Conservation (phyloP, 2,113 vertebrate species). For the Toxotes jaculatrix region DNA sequence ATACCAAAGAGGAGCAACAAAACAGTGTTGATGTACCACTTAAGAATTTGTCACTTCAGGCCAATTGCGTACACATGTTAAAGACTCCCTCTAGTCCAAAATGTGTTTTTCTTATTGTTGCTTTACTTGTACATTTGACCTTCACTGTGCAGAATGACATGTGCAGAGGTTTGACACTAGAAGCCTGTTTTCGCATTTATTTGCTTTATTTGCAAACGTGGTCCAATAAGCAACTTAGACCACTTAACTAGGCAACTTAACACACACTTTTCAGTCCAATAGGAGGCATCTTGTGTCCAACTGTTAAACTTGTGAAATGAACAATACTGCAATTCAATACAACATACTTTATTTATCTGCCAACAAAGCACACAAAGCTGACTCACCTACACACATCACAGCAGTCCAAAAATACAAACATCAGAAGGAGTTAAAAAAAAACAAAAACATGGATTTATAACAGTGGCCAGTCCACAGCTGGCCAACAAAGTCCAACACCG, state of each 20-base stretch:
- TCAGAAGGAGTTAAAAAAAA: not conserved
- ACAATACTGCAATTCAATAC: not conserved
- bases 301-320: not conserved
- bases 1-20: constrained; percentile 20
- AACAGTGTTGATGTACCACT: not conserved
- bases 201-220: not conserved
- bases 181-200: not conserved
- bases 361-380: not conserved
- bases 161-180: not conserved
- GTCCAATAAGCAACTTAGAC: not conserved
- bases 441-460: too few species aligned
- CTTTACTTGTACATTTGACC: not conserved
- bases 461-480: not conserved
- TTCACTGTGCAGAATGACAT: not conserved
- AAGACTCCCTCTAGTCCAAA: not conserved
- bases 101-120: not conserved
- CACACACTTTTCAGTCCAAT: not conserved
- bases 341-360: not conserved
- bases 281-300: not conserved
- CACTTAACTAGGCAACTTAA: too few species aligned
- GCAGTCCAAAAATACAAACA: not conserved
- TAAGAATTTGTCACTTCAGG: not conserved
- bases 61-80: not conserved
- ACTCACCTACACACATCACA: not conserved
- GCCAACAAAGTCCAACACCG: not conserved